Percentiles rank a stretch among this genome's conserved stretches.
phyloP scores from a whole-genome alignment of 2,113 vertebrate genomes.

The Myrmophylax atrothorax region DNA sequence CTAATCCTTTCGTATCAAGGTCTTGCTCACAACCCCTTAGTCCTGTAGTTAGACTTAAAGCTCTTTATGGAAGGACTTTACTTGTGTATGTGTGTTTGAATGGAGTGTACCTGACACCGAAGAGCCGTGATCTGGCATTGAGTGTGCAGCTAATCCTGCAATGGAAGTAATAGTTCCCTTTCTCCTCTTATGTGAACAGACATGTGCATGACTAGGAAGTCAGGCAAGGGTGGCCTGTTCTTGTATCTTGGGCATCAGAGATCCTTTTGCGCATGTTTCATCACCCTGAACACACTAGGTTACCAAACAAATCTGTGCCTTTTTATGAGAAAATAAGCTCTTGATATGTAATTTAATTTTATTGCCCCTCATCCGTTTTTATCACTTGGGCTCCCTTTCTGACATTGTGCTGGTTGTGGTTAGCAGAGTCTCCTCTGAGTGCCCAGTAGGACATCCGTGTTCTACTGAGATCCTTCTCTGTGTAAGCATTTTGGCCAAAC shows the following conservation, averaged over 20 bases:
- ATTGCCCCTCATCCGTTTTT: neutral
- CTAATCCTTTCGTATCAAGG: neutral
- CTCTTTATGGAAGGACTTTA: neutral
- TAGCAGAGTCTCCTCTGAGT: neutral
- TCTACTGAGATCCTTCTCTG: neutral
- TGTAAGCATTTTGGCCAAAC: neutral
- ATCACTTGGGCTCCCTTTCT: neutral
- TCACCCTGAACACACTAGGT: neutral
- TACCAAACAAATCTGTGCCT: neutral
- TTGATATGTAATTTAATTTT: neutral
- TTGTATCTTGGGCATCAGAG: neutral
- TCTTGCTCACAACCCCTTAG: neutral
- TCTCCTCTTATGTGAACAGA: neutral
- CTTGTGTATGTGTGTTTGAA: neutral
- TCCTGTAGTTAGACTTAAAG: neutral
- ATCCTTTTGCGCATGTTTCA: neutral
- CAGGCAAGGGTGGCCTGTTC: neutral
- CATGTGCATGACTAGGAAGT: rapidly evolving
- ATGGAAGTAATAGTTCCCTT: neutral
- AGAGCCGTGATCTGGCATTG: rapidly evolving
- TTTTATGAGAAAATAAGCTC: neutral
- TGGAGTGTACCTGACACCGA: rapidly evolving
- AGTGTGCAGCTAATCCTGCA: neutral
- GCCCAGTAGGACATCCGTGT: neutral
- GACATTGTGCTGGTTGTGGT: neutral